Percentiles rank a stretch among this genome's conserved stretches.
These are phyloP conservation scores for Calephelis perditalis DNA, from an alignment of 2,888 invertebrate species.

Conservation along the genomic window DNA sequence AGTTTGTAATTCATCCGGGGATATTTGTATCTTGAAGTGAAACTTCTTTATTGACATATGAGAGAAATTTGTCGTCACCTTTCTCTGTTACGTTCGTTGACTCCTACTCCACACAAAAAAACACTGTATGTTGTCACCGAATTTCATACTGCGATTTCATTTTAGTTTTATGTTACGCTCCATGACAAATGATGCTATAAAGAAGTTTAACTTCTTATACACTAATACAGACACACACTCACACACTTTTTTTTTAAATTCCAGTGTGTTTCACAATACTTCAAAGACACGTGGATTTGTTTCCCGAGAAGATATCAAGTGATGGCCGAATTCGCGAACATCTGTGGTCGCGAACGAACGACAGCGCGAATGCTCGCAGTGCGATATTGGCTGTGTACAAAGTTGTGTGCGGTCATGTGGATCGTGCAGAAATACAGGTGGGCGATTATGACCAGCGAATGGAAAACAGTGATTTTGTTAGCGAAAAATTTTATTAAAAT, in stretches of 20 bases:
- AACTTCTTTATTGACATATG: too few species aligned
- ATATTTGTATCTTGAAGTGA: too few species aligned
- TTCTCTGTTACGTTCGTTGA: too few species aligned
- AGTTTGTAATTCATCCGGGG: too few species aligned
- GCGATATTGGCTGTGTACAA: constrained; percentile 37
- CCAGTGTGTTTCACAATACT: constrained; percentile 39
- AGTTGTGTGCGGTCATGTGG: constrained; percentile 24
- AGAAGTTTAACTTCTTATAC: not conserved
- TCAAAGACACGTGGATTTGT: constrained; percentile 38
- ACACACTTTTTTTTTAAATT: too few species aligned
- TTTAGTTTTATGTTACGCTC: too few species aligned
- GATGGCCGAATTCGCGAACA: constrained; percentile 30
- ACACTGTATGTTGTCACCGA: too few species aligned
- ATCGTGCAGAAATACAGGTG: constrained; percentile 22
- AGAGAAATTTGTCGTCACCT: too few species aligned
- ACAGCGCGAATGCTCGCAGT: constrained; percentile 20
- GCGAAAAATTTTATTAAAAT: too few species aligned
- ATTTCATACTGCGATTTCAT: too few species aligned
- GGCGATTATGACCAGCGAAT: too few species aligned
- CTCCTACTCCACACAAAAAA: too few species aligned
- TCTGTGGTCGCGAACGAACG: constrained; percentile 31
- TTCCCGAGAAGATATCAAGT: constrained; percentile 37
- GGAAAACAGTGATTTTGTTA: not conserved
- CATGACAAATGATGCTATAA: not conserved
- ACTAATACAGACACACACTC: not conserved